A percentile compares a stretch with the other conserved stretches of the same genome.
These are phyloP conservation scores for Scaptomyza cyrtandrae DNA, from an alignment of 2,888 invertebrate genomes.

Conservation along the genomic window DNA sequence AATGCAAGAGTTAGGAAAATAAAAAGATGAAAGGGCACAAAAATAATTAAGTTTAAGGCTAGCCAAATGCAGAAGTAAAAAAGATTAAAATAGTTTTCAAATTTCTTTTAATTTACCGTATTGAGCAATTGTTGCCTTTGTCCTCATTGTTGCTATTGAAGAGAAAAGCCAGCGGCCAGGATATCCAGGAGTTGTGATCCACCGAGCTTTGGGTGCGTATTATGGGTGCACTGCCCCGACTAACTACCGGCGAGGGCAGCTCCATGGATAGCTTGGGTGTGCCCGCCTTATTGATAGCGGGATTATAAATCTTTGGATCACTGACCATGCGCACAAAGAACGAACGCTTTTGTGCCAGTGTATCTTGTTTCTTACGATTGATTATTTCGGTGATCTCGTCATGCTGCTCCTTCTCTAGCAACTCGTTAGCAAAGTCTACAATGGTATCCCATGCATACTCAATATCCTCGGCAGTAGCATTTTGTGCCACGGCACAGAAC, in stretches of 20 bases:
- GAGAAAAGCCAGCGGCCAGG: constrained; percentile 95
- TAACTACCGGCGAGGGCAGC: constrained; percentile 81
- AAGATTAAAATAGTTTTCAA: no score
- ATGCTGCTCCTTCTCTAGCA: constrained; percentile 88
- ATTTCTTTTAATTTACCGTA: constrained; percentile 87
- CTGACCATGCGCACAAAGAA: constrained; percentile 99
- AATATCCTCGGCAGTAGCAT: constrained; percentile 93
- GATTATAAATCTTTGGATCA: constrained; percentile 98
- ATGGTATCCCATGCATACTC: constrained; percentile 94
- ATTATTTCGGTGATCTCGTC: constrained; percentile 91
- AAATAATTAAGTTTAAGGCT: no score
- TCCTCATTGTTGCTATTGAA: constrained; percentile 90
- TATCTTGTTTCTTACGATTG: constrained; percentile 90
- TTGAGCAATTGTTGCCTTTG: constrained; percentile 88
- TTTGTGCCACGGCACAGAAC: constrained; percentile 96
- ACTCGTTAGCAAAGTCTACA: constrained; percentile 91
- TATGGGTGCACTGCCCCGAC: constrained; percentile 79
- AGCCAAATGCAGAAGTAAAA: no score
- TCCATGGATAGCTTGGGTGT: constrained; percentile 86
- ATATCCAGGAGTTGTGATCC: constrained; percentile 92
- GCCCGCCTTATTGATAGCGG: constrained; percentile 92
- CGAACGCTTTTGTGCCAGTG: constrained; percentile 95
- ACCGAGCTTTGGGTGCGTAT: constrained; percentile 83
- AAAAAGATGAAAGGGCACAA: no score
- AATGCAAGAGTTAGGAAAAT: no score